Evolutionary conservation across 1,140 invertebrate genomes (phyloP), one percentile per base, ranked within the genome.

Genomic region (Neodiprion lecontei): DNA sequence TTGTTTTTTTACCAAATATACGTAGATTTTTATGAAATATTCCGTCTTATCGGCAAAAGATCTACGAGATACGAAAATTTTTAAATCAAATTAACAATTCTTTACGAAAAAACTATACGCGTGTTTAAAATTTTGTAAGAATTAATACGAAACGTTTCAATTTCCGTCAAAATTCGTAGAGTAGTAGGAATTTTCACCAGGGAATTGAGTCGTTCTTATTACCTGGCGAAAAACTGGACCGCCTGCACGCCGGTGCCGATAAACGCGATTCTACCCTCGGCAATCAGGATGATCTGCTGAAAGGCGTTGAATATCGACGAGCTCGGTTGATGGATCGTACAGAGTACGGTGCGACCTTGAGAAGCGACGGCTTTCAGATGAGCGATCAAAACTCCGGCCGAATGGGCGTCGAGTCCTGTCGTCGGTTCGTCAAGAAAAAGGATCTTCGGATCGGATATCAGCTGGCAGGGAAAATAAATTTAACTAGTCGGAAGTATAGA

Each of bases 341-440:
- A 97, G 23, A 99, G 87, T 3, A 99, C 94, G 0, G 97, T 98
- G 81, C 95, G 94, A 21, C 95, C 95, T 72, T 89, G 85, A 1
- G 85, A 83, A 1, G 93, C 91, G 82, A 94, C 91, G 40, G 88
- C 87, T 65, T 92, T 92, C 83, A 97, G 90, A 79, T 95, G 91
- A 3, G 89, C 88, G n/a, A 99, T 92, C 67, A 99, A 87, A 84
- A 95, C 96, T 78, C 94, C 92, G 0, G 97, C 97, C 82, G 97
- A 98, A 80, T 93, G 97, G 0, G 97, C 96, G 85, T 99, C 98
- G 67, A 99, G 86, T 0, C 98, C 95, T 0, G 95, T 98, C 0
- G 98, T 99, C 7, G 98, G 97, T 83, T 99, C 98, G 84, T 99
- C 98, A 84, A 97, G 96, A 86, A 99, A 98, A 75, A 99, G 87